Evolutionary conservation across 64 coral and sea anemone genomes (phyloP).

Genomic region (Catalaphyllia jardinei): DNA sequence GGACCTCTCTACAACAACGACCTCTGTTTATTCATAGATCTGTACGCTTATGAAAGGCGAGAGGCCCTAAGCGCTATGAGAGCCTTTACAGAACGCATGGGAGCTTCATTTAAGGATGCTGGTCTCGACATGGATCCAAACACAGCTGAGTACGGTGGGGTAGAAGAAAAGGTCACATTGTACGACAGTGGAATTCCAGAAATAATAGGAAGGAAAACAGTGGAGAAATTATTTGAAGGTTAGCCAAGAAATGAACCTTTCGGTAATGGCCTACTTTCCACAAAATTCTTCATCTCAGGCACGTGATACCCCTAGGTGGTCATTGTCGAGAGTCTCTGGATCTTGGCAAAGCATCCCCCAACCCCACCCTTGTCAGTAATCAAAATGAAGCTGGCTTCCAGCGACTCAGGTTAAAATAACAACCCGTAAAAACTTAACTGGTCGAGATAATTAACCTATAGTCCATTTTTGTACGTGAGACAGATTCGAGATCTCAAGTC

Average conservation of each 20-base stretch:
- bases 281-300: no score
- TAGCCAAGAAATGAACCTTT: neutral
- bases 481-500: no score
- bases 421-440: no score
- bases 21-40: neutral
- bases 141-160: neutral
- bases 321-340: no score
- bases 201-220: conserved; percentile 34
- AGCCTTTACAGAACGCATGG: conserved; percentile 31
- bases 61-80: conserved; percentile 27
- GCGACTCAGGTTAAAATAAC: no score
- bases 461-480: no score
- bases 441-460: no score
- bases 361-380: no score
- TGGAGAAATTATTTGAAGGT: conserved; percentile 44
- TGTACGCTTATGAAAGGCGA: conserved; percentile 34
- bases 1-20: neutral
- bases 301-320: no score
- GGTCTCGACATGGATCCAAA: conserved; percentile 7
- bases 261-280: no score
- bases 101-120: neutral
- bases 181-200: conserved; percentile 22
- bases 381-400: no score
- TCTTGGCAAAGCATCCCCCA: no score
- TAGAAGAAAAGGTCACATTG: conserved; percentile 13